These are phyloP conservation scores for Oostethus manadensis DNA, from an alignment of 2,113 vertebrate genomes.

Conservation along the genomic window DNA sequence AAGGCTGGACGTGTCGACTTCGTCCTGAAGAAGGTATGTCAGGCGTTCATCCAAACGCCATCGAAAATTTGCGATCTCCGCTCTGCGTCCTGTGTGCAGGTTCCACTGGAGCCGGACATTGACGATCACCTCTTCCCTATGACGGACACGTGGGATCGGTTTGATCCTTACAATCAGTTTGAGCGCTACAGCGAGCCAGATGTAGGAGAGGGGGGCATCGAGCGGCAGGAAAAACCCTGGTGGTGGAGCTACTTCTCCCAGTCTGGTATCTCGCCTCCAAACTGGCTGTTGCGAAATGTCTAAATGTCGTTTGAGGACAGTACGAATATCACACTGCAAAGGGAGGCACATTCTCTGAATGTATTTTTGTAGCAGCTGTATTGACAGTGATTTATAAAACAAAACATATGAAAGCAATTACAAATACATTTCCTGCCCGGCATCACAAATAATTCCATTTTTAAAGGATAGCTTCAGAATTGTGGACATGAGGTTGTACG, in stretches of 20 bases:
- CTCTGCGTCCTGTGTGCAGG: slow-evolving; percentile 26
- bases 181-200: slow-evolving; percentile 60
- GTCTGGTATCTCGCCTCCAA: slow-evolving; percentile 76
- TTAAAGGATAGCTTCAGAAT: too few species aligned
- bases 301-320: slow-evolving; percentile 29
- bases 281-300: slow-evolving; percentile 85
- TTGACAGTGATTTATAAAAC: slow-evolving; percentile 17
- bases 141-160: slow-evolving; percentile 61
- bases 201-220: slow-evolving; percentile 42
- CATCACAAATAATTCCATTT: slow-evolving; percentile 1
- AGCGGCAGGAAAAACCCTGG: slow-evolving; percentile 84
- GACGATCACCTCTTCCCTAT: slow-evolving; percentile 66
- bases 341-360: not conserved
- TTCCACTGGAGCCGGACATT: slow-evolving; percentile 62
- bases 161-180: slow-evolving; percentile 76
- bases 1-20: slow-evolving; percentile 85
- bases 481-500: too few species aligned
- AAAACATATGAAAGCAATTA: slow-evolving; percentile 1
- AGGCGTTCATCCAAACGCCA: not conserved
- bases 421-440: not conserved
- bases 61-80: not conserved
- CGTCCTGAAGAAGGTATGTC: slow-evolving; percentile 70
- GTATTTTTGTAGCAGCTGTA: slow-evolving; percentile 4
- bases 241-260: slow-evolving; percentile 96
- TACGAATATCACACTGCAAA: not conserved